phyloP scores from a whole-genome alignment of 2,797 vertebrate genomes.

The Sciaenops ocellatus region DNA sequence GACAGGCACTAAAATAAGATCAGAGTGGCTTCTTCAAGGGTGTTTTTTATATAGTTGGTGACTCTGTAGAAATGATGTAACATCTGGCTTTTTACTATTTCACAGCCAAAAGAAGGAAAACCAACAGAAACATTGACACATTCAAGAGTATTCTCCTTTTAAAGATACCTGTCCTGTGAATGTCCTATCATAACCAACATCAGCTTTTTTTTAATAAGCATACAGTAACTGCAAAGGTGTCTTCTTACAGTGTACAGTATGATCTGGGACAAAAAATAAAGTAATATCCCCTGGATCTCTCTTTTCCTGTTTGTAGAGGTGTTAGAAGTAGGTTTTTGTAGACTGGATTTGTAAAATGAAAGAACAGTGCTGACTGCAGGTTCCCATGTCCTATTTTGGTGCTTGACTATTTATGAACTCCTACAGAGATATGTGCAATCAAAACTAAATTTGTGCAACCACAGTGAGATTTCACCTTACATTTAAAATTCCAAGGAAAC shows the following conservation, averaged over 20 bases:
- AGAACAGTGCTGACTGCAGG: conserved; percentile 67
- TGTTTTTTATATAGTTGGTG: not conserved
- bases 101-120: conserved; percentile 7
- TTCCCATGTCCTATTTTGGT: conserved; percentile 63
- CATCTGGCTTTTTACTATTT: conserved; percentile 18
- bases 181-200: not conserved
- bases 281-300: conserved; percentile 31
- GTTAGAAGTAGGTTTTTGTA: conserved; percentile 47
- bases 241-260: conserved; percentile 13
- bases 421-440: conserved; percentile 37
- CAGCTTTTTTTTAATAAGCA: conserved; percentile 1
- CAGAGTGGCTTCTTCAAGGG: conserved; percentile 7
- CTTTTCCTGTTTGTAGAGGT: conserved; percentile 16
- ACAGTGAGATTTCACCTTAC: conserved; percentile 32
- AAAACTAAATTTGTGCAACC: conserved; percentile 40
- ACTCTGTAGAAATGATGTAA: conserved; percentile 5
- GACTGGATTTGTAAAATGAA: conserved; percentile 44
- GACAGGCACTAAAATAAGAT: conserved; percentile 26
- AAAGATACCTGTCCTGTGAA: conserved; percentile 12
- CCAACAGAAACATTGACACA: conserved; percentile 3
- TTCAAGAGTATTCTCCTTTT: not conserved
- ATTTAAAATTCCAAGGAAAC: not conserved
- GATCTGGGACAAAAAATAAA: conserved; percentile 45
- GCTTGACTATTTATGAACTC: conserved; percentile 64
- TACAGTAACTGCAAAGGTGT: conserved; percentile 4